Base-by-base conservation (phyloP, 2,113 vertebrate species). In the Saccopteryx bilineata region DNA sequence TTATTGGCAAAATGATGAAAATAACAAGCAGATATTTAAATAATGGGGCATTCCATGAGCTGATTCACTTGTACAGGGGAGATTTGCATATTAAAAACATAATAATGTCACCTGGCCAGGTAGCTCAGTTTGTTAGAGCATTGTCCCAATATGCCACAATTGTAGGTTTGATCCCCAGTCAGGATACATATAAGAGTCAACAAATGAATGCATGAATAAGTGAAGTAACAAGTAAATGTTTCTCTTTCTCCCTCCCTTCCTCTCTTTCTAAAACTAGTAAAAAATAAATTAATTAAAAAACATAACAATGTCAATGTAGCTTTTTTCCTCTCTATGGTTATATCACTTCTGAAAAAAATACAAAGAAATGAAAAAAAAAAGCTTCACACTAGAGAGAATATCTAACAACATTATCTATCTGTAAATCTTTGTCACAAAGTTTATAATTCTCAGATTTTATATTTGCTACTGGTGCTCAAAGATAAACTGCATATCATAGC, bases 271-370 rank as follows among this genome's bases (percentile, higher is more conserved):
- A 39, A 39, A 39, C 39, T 39, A 39, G 39, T 39, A 39, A 39
- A 3, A 39, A 39, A 39, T 39, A 39, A 39, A 39, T 39, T 3
- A 39, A 39, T 39, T 39, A 39, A 83, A 48, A 96, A 92, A 65
- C 58, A 46, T 24, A 83, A 81, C 4, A 48, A 17, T 19, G 18
- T 21, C 60, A 74, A 4, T 78, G 84, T 84, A 92, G 31, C 3
- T 78, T 72, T 86, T n/a, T 9, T 46, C 9, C 2, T 1, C 61
- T 93, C 24, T 79, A 54, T 88, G 85, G 5, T 81, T 87, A 82
- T 9, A 79, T 65, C 31, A 86, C 31, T 74, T 94, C 6, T 85
- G 76, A 87, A 93, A 90, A 91, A 91, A 85, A 82, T 50, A 28
- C 9, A 58, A 91, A 19, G 21, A 63, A 71, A 89, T 28, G 31